phyloP scores from a whole-genome alignment of 2,797 vertebrate genomes.

The Silurus lanzhouensis region DNA sequence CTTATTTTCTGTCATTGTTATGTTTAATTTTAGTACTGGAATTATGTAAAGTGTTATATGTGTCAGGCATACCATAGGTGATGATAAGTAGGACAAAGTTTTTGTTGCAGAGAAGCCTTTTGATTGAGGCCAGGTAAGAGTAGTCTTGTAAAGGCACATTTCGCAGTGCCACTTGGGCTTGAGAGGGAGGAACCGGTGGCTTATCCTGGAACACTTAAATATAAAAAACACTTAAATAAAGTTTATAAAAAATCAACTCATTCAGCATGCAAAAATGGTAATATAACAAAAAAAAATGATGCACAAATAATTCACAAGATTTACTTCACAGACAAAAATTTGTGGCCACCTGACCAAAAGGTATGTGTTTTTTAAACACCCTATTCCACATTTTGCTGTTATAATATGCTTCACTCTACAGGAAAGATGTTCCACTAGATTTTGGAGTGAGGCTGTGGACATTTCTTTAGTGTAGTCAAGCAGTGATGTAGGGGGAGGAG shows the following conservation, averaged over 20 bases:
- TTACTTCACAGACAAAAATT: neutral
- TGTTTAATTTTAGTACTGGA: neutral
- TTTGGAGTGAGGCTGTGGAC: too few relatives aligned
- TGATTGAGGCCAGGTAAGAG: conserved; percentile 83
- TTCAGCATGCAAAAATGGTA: neutral
- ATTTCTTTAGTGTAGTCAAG: too few relatives aligned
- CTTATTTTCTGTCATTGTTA: neutral
- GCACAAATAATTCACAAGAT: too few relatives aligned
- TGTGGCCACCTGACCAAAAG: too few relatives aligned
- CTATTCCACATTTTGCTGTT: too few relatives aligned
- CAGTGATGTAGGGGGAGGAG: too few relatives aligned
- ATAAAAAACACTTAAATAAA: conserved; percentile 39
- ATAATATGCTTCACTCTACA: too few relatives aligned
- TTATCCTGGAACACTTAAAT: conserved; percentile 88
- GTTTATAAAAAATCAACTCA: too few relatives aligned
- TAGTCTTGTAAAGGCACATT: conserved; percentile 67
- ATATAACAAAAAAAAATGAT: neutral
- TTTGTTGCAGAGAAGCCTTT: conserved; percentile 80
- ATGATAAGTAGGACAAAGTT: conserved; percentile 88
- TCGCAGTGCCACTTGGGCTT: conserved; percentile 82
- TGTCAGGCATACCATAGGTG: conserved; percentile 83
- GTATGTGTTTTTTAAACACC: too few relatives aligned
- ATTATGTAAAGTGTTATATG: neutral
- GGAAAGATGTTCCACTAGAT: too few relatives aligned
- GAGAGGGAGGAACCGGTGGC: conserved; percentile 83